Base-by-base conservation (phyloP, 2,888 invertebrate species). In the Metopia argyrocephala region DNA sequence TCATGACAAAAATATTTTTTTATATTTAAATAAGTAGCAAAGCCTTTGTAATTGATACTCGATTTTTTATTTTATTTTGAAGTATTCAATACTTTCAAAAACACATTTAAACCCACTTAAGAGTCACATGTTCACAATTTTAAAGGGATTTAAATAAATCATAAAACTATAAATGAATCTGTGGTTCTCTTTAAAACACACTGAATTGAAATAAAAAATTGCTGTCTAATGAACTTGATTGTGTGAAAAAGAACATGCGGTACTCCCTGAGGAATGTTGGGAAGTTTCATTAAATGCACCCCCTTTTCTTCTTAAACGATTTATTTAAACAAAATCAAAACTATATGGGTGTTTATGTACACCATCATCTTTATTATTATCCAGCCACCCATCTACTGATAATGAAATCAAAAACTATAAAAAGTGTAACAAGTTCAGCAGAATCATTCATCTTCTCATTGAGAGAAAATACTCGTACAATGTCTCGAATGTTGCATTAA, bases 181-280 rank as follows among this genome's bases (percentile, higher is more conserved):
- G 52, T 66, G 31, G 61, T 38, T n/a, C 3, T 7, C 12, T 2
- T 9, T 50, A 27, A n/a, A 23, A 21, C 23, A 6, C 12, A 9
- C 46, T 56, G 57, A 59, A 59, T 23, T 27, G 28, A 64, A 69
- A 66, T 20, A 61, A 25, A 61, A 57, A 45, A 68, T 62, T n/a
- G 15, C 18, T 62, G 61, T 68, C 50, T 76, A 80, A 73, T 76
- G 76, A 71, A 79, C 31, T 64, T 52, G 21, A 45, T 65, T 66
- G 62, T 70, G 54, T 69, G 64, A 28, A 18, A 68, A 38, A 45
- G 31, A 45, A 50, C 38, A 12, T 38, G 12, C 15, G 15, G 38
- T 38, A 6, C 21, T 46, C 65, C 45, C 65, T 65, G 18, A 57
- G 62, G 69, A 70, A 57, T 62, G 23, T 54, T 62, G 21, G 45